phyloP scores from a whole-genome alignment of 2,797 vertebrate genomes.

The Xenentodon cancila region DNA sequence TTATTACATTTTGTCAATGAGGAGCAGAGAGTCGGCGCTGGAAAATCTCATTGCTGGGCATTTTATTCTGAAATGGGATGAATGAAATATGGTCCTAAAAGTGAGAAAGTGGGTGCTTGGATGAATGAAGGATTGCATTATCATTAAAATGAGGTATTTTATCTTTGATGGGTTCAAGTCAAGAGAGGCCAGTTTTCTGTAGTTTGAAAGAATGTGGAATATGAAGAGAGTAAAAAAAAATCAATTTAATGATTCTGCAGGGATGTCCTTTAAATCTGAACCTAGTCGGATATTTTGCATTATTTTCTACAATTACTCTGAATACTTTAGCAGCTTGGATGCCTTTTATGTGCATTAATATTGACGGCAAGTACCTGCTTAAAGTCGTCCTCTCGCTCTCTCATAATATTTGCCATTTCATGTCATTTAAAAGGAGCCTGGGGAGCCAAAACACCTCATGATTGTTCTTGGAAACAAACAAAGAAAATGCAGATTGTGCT shows the following conservation, averaged over 20 bases:
- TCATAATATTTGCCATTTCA: constrained; percentile 40
- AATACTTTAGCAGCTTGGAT: no score
- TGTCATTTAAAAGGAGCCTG: constrained; percentile 49
- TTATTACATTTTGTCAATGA: constrained; percentile 10
- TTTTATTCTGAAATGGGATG: constrained; percentile 17
- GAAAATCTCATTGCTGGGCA: constrained; percentile 23
- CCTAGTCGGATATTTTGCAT: no score
- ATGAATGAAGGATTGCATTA: constrained; percentile 1
- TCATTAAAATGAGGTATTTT: constrained; percentile 13
- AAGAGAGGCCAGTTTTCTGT: no score
- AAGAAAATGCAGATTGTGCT: constrained; percentile 40
- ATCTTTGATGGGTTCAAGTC: constrained; percentile 7
- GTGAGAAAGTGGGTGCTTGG: neutral
- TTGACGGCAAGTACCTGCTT: no score
- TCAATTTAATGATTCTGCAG: no score
- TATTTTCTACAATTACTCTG: no score
- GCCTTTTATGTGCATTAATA: no score
- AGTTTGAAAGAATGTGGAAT: no score
- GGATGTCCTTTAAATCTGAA: no score
- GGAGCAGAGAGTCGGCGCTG: constrained; percentile 13
- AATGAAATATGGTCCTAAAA: constrained; percentile 17
- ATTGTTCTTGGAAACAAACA: constrained; percentile 47
- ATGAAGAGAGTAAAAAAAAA: no score
- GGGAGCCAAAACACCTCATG: neutral
- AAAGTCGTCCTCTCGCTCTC: neutral